Evolutionary conservation across 2,113 vertebrate genomes (phyloP), one percentile per base, ranked within the genome.

Genomic region (Ophthalmolycus amberensis): DNA sequence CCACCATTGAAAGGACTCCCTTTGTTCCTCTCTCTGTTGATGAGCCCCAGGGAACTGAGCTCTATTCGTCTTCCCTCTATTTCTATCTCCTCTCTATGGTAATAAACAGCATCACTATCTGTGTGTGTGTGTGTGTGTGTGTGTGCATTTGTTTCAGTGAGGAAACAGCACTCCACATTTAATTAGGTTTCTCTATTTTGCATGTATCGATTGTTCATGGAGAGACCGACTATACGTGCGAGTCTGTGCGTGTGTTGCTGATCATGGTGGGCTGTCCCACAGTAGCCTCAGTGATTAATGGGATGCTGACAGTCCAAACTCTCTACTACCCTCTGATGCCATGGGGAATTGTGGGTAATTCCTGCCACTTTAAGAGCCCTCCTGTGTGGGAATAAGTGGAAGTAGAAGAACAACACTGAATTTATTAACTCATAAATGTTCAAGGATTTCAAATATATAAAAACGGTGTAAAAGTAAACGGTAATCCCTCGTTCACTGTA

Each of bases 201-300:
- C 8, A 22, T 37, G n/a, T 77, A 69, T 88, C 25, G 65, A 64
- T 79, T 69, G 71, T 81, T 72, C 64, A n/a, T 6, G n/a, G 75
- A 50, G 73, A 62, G 75, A 72, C 18, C 34, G 34, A 68, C 79
- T 71, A 42, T 46, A 52, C 77, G 14, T 56, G 27, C 8, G 2
- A 46, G 42, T 34, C 40, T 25, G 52, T 40, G 59, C 37, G 37
- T 71, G 75, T 44, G 50, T 46, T 46, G 60, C 42, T 20, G 44
- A n/a, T 79, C 64, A 75, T 20, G 48, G 72, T n/a, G 71, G 60
- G 59, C 77, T 29, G 83, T 85, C 79, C 79, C 68, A 64, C 85
- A 82, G 86, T 85, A 80, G 82, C 85, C 73, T 59, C 42, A 83
- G 82, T 91, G 88, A 92, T 90, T 88, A 89, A 93, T 87, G 88